Evolutionary conservation across 2,888 invertebrate genomes (phyloP), one percentile per base, ranked within the genome.

Genomic region (Thecophora atra): DNA sequence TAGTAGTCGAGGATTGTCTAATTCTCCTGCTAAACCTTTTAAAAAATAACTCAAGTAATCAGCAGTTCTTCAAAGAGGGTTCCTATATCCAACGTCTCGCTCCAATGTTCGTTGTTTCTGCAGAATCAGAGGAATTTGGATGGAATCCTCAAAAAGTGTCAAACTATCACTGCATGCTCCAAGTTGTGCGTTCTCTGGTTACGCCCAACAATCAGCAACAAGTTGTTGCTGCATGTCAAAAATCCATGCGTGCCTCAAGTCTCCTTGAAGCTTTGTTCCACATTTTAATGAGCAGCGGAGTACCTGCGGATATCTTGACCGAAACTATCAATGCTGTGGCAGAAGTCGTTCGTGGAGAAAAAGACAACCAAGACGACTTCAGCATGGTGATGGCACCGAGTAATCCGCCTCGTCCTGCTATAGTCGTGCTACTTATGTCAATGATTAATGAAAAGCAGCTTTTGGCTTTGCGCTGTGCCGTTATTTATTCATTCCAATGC

Each of bases 371-470:
- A 87, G 95, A 97, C 79, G 96, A 93, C 82, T 91, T 99, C 78
- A 93, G 95, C 0, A 90, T 92, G 67, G 95, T 98, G 2, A 91
- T 94, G 89, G 98, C 97, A 19, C 98, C 98, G 0, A 95, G 96
- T 1, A 94, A 91, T 79, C 98, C 98, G 6, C 97, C 98, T 3
- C 91, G 98, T 71, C 96, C 98, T 0, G 97, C 97, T 0, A 92
- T 99, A 69, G 95, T 99, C 0, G 95, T 99, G 58, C 88, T 99
- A 8, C 88, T 99, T 11, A 96, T 98, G 95, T 98, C 98, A 0
- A 98, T 99, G 97, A 96, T 97, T 7, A 98, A 98, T 85, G 99
- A 99, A 84, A 98, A 97, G 82, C 99, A 99, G 84, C 94, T 97
- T 0, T 94, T 99, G 83, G 88, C 89, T 0, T 86, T 95, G 81